phyloP scores from a whole-genome alignment of 2,797 vertebrate species.

The Xenopus petersii region DNA sequence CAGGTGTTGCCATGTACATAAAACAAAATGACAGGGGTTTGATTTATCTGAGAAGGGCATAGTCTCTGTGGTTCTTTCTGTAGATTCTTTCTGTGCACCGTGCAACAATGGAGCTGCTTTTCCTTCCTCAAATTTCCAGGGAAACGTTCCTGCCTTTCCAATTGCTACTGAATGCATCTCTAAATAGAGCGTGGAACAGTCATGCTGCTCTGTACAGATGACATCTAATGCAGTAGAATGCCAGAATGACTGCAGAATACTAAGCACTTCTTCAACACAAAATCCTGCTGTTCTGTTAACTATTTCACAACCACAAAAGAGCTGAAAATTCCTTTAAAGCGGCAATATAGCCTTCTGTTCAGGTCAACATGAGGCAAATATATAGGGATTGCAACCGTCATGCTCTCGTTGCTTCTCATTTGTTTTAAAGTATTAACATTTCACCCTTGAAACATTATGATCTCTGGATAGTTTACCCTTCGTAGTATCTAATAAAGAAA shows the following conservation, averaged over 20 bases:
- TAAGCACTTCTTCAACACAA: background rate
- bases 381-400: too few species aligned
- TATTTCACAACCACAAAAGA: background rate
- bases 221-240: background rate
- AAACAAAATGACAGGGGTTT: conserved; percentile 5
- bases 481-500: too few species aligned
- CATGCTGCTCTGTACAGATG: conserved; percentile 8
- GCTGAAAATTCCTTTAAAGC: background rate
- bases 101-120: conserved; percentile 12
- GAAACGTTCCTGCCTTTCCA: conserved; percentile 34
- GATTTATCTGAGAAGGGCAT: conserved; percentile 12
- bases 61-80: conserved; percentile 10
- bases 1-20: background rate
- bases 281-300: background rate
- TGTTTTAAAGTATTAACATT: too few species aligned
- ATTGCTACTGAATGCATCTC: conserved; percentile 25
- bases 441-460: too few species aligned
- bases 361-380: too few species aligned
- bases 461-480: too few species aligned
- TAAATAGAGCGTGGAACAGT: conserved; percentile 27
- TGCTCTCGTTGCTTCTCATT: too few species aligned
- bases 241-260: background rate
- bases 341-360: too few species aligned
- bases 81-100: conserved; percentile 16
- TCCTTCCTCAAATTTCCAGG: conserved; percentile 22